These are phyloP conservation scores for Sebastes alutus DNA, from an alignment of 2,797 vertebrate genomes.

Conservation along the genomic window DNA sequence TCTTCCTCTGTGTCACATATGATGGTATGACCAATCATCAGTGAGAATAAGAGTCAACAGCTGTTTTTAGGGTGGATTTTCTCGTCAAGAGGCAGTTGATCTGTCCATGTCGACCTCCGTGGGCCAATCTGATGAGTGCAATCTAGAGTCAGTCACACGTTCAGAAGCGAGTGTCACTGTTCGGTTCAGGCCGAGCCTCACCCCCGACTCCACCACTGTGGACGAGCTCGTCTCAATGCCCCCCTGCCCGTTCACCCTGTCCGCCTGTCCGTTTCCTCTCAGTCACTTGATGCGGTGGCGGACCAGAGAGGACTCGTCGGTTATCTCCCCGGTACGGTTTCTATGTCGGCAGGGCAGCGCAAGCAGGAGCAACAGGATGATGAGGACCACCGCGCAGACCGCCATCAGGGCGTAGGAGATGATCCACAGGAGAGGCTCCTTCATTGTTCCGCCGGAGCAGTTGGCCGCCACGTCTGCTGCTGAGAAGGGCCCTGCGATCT, in stretches of 20 bases:
- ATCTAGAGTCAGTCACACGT: conserved; percentile 18
- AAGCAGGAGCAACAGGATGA: conserved; percentile 87
- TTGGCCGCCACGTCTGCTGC: conserved; percentile 86
- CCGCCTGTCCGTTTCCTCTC: conserved; percentile 39
- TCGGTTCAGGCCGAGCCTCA: conserved; percentile 5
- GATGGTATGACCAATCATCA: background rate
- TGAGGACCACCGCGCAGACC: conserved; percentile 87
- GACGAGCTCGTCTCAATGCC: conserved; percentile 8
- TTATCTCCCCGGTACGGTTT: conserved; percentile 84
- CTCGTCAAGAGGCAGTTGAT: conserved; percentile 49
- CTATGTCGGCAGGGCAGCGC: conserved; percentile 81
- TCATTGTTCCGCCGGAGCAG: conserved; percentile 81
- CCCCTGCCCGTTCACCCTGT: conserved; percentile 2
- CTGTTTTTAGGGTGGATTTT: conserved; percentile 35
- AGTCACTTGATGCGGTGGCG: conserved; percentile 96
- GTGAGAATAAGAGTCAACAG: background rate
- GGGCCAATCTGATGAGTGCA: conserved; percentile 31
- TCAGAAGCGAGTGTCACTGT: conserved; percentile 7
- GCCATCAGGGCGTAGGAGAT: conserved; percentile 92
- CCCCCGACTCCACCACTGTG: conserved; percentile 13
- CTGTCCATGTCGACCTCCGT: conserved; percentile 25
- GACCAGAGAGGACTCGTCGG: conserved; percentile 94
- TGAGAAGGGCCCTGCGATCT: conserved; percentile 91
- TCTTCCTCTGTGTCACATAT: background rate
- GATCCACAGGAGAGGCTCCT: conserved; percentile 90